Conservation (phyloP, 2,888 invertebrate genomes). For the Blera fallax region DNA sequence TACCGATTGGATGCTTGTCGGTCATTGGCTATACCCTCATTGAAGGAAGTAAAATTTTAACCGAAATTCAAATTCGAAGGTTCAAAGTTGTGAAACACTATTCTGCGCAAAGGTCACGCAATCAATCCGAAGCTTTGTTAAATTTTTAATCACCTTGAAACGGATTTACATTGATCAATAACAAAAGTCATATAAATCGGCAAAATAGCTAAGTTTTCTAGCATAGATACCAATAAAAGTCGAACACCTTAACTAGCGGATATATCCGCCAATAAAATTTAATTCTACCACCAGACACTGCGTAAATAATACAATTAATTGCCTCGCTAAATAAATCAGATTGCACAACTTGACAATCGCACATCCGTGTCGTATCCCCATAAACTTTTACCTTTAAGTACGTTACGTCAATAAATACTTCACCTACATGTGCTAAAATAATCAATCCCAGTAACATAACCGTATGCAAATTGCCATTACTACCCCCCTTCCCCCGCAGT, state of each 20-base stretch:
- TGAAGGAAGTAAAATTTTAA: too few relatives aligned
- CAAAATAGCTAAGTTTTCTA: not conserved
- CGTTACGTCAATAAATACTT: constrained; percentile 1
- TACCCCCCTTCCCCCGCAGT: not conserved
- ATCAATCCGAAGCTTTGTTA: too few relatives aligned
- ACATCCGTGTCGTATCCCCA: not conserved
- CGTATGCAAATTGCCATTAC: constrained; percentile 38
- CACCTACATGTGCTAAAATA: constrained; percentile 26
- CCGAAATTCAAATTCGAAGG: too few relatives aligned
- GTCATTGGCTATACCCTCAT: too few relatives aligned
- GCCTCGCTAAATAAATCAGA: not conserved
- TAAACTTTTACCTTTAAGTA: constrained; percentile 26
- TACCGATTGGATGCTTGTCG: too few relatives aligned
- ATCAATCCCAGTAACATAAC: constrained; percentile 25
- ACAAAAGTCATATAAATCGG: not conserved
- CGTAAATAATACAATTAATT: not conserved
- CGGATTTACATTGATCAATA: not conserved
- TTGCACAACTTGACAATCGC: not conserved
- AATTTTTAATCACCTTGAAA: not conserved
- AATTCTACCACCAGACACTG: not conserved
- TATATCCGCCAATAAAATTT: not conserved
- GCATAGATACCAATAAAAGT: not conserved
- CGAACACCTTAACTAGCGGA: not conserved
- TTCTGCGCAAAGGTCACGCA: too few relatives aligned
- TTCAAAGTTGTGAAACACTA: too few relatives aligned